Evolutionary conservation across 2,888 invertebrate species (phyloP).

Genomic region (Ormyrus pomaceus): DNA sequence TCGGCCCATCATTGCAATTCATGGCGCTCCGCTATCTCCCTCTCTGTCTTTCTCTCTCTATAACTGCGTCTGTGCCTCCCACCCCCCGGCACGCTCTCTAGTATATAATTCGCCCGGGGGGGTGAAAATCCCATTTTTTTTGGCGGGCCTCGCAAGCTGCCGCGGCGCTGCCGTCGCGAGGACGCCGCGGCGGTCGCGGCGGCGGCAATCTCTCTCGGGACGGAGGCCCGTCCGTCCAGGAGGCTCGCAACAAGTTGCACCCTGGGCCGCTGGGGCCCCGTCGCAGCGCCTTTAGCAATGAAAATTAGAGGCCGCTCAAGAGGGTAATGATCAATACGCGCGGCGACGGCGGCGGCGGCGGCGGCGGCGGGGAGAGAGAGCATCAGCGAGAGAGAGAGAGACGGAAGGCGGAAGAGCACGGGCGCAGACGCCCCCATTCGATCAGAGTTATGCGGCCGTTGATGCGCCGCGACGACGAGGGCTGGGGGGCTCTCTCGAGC

Average conservation of each 20-base stretch:
- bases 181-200: conserved; percentile 13
- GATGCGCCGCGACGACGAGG: conserved; percentile 52
- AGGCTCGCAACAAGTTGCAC: too few species aligned
- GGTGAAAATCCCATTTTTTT: conserved; percentile 72
- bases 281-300: conserved; percentile 59
- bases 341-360: conserved; percentile 57
- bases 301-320: conserved; percentile 74
- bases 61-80: conserved; percentile 70
- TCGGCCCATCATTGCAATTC: conserved; percentile 75
- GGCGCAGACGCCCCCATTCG: conserved; percentile 51
- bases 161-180: conserved; percentile 70
- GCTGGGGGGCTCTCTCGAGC: not conserved
- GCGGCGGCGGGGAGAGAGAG: conserved; percentile 19
- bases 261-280: too few species aligned
- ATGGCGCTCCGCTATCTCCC: conserved; percentile 64
- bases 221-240: too few species aligned
- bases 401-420: conserved; percentile 55
- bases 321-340: conserved; percentile 75
- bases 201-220: not conserved
- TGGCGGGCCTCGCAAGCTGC: conserved; percentile 66
- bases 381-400: conserved; percentile 57
- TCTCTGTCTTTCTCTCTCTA: conserved; percentile 52
- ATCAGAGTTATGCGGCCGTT: conserved; percentile 60
- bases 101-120: conserved; percentile 73
- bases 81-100: conserved; percentile 61